Base-by-base conservation (phyloP, 2,888 invertebrate genomes). In the Eilema sororculum region DNA sequence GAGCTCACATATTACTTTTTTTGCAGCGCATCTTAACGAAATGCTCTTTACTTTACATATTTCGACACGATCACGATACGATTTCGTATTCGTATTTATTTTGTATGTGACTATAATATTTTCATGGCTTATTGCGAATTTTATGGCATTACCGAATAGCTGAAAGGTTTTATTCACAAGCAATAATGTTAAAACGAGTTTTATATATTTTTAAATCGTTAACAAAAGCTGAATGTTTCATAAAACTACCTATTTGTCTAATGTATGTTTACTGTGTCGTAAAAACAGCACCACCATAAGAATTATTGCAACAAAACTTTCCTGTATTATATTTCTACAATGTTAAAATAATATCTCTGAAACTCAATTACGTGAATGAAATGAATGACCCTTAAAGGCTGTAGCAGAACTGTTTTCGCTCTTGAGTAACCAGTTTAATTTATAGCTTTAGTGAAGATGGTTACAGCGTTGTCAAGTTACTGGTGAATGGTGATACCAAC, bases 11-110 rank as follows among this genome's bases (percentile, higher is more conserved):
- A 83, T 85, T 84, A 80, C 83, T 88, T 91, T 91, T 41, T 91
- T 91, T 88, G 86, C 76, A 78, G 75, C 74, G 76, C 83, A 82
- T 85, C 86, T 88, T 85, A 86, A 86, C 89, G 90, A 90, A 89
- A 87, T 87, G 84, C 75, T 75, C 77, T 71, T 68, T 76, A 73
- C 72, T 86, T 90, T 86, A 84, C 68, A 76, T 69, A 72, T 68
- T 63, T 83, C 89, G 91, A 86, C 58, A 87, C 89, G 90, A 86
- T 83, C 71, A 73, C 86, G 87, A 84, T 76, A 82, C 84, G 84
- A 82, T 78, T 72, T 66, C n/a, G 5, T 68, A 70, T 75, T 75
- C 37, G 76, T 74, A 75, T 72, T 52, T 68, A 71, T 77, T 76
- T 78, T 67, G 69, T 71, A 25, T 68, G 61, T 22, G n/a, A n/a